Conservation (phyloP, 2,888 invertebrate species). For the Lampropteryx suffumata region DNA sequence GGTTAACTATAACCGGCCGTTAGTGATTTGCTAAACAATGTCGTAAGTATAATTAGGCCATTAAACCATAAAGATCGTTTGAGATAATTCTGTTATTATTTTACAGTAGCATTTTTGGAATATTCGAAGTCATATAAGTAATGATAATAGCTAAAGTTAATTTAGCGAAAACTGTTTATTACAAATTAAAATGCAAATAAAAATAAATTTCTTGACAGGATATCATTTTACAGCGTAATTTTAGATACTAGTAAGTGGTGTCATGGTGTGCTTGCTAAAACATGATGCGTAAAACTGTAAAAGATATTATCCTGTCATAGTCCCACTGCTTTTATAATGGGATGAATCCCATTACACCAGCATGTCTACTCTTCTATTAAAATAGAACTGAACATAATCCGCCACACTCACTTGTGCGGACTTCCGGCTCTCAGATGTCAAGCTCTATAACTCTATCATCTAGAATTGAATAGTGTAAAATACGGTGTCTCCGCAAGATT, state of each 20-base stretch:
- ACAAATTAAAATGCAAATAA: conserved; percentile 6
- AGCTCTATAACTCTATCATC: conserved; percentile 12
- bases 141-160: neutral
- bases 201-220: neutral
- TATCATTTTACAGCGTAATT: neutral
- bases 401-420: neutral
- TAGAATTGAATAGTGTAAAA: conserved; percentile 18
- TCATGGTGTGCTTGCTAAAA: neutral
- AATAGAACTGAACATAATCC: conserved; percentile 5
- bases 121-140: neutral
- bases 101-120: conserved; percentile 9
- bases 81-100: conserved; percentile 1
- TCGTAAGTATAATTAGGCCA: conserved; percentile 6
- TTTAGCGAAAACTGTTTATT: conserved; percentile 3
- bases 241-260: neutral
- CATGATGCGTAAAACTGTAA: neutral
- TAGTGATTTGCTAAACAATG: too few species aligned
- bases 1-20: too few species aligned
- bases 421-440: conserved; percentile 15
- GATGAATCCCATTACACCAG: neutral
- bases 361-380: neutral
- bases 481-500: conserved; percentile 5
- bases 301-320: neutral
- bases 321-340: neutral
- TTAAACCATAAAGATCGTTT: conserved; percentile 13